Base-by-base conservation (phyloP, 2,113 vertebrate genomes). In the Megalops atlanticus region DNA sequence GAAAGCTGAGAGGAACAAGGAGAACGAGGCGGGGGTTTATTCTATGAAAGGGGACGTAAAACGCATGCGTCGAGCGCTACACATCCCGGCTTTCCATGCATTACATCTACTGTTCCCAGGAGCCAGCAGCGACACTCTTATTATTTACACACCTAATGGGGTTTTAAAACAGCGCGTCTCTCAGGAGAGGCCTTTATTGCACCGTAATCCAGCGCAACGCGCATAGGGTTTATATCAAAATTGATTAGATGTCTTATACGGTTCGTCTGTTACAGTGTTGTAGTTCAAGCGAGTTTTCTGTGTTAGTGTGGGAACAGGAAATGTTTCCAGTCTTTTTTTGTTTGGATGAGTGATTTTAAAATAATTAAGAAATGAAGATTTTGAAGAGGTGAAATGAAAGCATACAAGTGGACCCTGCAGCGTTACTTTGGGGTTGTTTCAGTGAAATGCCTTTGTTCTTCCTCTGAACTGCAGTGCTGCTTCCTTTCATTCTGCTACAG, bases 1-100 rank as follows among this genome's bases (percentile, higher is more conserved):
- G 64, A 69, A 21, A 68, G 64, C 24, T 69, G 24, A 69, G 58
- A n/a, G 58, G 58, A 69, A 45, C 43, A 38, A 79, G 68, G 39
- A n/a, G 54, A 79, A 69, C 36, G 39, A 58, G 77, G 24, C n/a
- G n/a, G 77, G 52, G 77, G 18, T 64, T 54, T 79, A 43, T 69
- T 31, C 52, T 45, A 4, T 27, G n/a, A 31, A 35, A 39, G 18
- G n/a, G 8, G 24, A 41, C 31, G 8, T 64, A 70, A 79, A 54
- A 41, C 24, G 1, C 8, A 24, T 79, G 49, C 41, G 14, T 76
- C 27, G 16, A 76, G 31, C 24, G 12, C 74, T 27, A 31, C 58
- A 64, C 21, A 11, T 33, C 33, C 33, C 21, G 8, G 69, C 69
- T 27, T 71, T 71, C 36, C 18, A 18, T 14, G 36, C 2, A 38